Percentiles rank a stretch among this genome's conserved stretches.
phyloP scores from a whole-genome alignment of 2,113 vertebrate species.

The Sialia sialis region DNA sequence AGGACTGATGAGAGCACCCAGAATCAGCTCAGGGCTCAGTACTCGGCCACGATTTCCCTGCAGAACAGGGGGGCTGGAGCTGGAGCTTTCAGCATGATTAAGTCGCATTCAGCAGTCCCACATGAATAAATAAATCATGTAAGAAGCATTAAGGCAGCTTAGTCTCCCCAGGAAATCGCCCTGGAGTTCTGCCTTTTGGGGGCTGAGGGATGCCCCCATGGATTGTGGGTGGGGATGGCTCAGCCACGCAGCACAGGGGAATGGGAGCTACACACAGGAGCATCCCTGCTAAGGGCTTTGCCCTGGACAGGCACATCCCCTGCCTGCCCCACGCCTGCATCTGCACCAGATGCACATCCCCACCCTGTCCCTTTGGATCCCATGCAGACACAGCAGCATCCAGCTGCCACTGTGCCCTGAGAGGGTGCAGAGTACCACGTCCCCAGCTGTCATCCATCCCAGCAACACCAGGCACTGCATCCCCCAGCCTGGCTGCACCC shows the following conservation, averaged over 20 bases:
- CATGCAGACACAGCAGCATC: fast-evolving
- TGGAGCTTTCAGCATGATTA: not conserved
- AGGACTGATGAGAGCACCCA: not conserved
- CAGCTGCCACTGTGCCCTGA: not conserved
- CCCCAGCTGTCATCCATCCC: not conserved
- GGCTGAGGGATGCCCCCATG: not conserved
- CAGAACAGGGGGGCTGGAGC: not conserved
- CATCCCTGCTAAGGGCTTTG: not conserved
- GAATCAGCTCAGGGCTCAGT: fast-evolving
- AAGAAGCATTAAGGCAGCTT: slow-evolving; percentile 62
- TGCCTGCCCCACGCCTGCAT: not conserved
- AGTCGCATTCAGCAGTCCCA: not conserved
- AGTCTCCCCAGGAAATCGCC: not conserved
- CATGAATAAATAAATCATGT: slow-evolving; percentile 52
- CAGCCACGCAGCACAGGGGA: not conserved
- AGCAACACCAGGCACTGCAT: not conserved
- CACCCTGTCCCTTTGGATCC: not conserved
- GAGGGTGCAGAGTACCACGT: fast-evolving
- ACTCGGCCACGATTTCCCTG: fast-evolving
- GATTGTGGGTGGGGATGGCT: not conserved
- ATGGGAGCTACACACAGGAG: not conserved
- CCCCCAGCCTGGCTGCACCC: not conserved
- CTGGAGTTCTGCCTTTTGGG: slow-evolving; percentile 33
- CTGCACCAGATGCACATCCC: not conserved
- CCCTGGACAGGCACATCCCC: not conserved